These are phyloP conservation scores for Diabrotica balteata DNA, from an alignment of 2,888 invertebrate genomes.

Conservation along the genomic window DNA sequence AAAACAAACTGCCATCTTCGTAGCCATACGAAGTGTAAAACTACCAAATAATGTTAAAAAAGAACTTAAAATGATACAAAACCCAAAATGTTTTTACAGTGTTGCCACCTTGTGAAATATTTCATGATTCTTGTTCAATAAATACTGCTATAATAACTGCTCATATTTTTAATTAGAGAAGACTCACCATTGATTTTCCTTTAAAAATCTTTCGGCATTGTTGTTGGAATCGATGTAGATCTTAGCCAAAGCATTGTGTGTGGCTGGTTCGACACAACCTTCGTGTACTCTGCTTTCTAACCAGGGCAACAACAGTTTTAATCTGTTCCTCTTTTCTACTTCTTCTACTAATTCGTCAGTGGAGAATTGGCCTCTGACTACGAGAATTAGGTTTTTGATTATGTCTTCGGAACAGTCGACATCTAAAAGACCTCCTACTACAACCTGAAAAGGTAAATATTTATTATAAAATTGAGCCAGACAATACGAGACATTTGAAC, in stretches of 20 bases:
- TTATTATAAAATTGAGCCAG: too few species aligned
- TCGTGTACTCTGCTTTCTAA: slow-evolving; percentile 97
- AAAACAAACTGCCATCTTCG: too few species aligned
- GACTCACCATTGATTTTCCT: slow-evolving; percentile 73
- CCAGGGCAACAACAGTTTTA: slow-evolving; percentile 96
- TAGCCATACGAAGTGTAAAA: slow-evolving; percentile 1
- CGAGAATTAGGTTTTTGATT: slow-evolving; percentile 97
- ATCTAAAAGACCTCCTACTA: slow-evolving; percentile 95
- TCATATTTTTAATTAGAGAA: too few species aligned
- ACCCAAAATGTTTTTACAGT: too few species aligned
- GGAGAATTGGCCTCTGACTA: slow-evolving; percentile 97
- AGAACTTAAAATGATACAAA: slow-evolving; percentile 3
- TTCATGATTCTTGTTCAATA: too few species aligned
- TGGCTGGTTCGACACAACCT: slow-evolving; percentile 95
- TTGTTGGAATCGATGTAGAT: slow-evolving; percentile 99
- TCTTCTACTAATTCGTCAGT: slow-evolving; percentile 99
- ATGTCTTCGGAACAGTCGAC: slow-evolving; percentile 99
- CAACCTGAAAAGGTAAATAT: slow-evolving; percentile 62
- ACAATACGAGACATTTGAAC: too few species aligned
- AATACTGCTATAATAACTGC: too few species aligned
- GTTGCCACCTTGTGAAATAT: too few species aligned
- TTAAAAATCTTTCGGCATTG: slow-evolving; percentile 96
- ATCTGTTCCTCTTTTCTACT: slow-evolving; percentile 89
- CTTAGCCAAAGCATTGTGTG: slow-evolving; percentile 98
- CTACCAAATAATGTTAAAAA: slow-evolving; percentile 13